Conservation (phyloP, 2,113 vertebrate genomes). For the Rhabdomys dilectus region DNA sequence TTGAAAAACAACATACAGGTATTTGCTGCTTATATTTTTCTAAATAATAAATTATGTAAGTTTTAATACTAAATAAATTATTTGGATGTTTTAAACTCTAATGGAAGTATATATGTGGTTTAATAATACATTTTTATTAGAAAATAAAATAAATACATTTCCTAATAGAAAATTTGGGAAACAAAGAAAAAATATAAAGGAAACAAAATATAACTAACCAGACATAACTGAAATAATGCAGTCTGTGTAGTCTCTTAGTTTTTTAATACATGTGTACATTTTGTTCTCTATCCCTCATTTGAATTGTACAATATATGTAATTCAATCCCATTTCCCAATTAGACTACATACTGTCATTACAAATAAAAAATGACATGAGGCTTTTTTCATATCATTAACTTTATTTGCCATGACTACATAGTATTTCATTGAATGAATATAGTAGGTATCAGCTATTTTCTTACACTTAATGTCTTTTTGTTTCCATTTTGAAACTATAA, state of each 20-base stretch:
- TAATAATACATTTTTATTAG: slow-evolving; percentile 32
- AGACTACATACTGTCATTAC: background rate
- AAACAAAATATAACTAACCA: slow-evolving; percentile 54
- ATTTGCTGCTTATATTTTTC: slow-evolving; percentile 66
- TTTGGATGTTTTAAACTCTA: slow-evolving; percentile 47
- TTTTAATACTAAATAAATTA: slow-evolving; percentile 47
- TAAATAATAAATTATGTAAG: slow-evolving; percentile 31
- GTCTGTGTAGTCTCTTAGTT: background rate
- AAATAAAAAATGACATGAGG: background rate
- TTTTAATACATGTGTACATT: slow-evolving; percentile 2
- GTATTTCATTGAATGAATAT: slow-evolving; percentile 14
- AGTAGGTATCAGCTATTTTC: background rate
- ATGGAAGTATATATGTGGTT: slow-evolving; percentile 3
- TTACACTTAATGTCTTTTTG: slow-evolving; percentile 44
- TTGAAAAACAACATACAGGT: slow-evolving; percentile 79
- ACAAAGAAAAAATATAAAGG: slow-evolving; percentile 57
- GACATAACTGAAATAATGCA: background rate
- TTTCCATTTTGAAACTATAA: slow-evolving; percentile 51
- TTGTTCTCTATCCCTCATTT: background rate
- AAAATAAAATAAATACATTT: slow-evolving; percentile 49
- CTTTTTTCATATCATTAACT: slow-evolving; percentile 41
- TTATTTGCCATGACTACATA: slow-evolving; percentile 53
- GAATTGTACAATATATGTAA: background rate
- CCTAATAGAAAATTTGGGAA: slow-evolving; percentile 54
- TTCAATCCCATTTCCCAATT: slow-evolving; percentile 19